Evolutionary conservation across 2,888 invertebrate species (phyloP).

Genomic region (Drosophila tanythrix): DNA sequence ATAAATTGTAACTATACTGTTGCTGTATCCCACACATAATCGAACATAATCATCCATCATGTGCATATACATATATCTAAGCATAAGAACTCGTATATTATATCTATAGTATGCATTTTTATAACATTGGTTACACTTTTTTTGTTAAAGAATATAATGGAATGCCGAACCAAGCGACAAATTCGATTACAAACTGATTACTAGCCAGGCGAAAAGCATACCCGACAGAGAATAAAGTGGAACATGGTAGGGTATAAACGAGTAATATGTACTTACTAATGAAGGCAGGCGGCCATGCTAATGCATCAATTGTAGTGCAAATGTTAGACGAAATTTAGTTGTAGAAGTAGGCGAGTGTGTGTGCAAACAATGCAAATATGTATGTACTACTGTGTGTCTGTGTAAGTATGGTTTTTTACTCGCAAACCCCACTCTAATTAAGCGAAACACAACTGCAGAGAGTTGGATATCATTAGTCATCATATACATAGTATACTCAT

Average conservation of each 20-base stretch:
- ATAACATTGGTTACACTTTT: slow-evolving; percentile 11
- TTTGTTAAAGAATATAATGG: slow-evolving; percentile 28
- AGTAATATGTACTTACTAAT: slow-evolving; percentile 15
- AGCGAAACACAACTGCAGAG: neutral
- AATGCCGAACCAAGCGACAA: slow-evolving; percentile 33
- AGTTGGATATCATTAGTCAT: slow-evolving; percentile 21
- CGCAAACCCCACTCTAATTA: slow-evolving; percentile 9
- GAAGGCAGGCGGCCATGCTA: slow-evolving; percentile 22
- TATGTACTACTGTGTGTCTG: slow-evolving; percentile 11
- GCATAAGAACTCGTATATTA: slow-evolving; percentile 20
- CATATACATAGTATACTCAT: slow-evolving; percentile 24
- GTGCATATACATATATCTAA: slow-evolving; percentile 19
- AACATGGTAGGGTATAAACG: slow-evolving; percentile 26
- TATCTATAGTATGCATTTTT: slow-evolving; percentile 20
- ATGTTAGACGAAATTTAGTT: slow-evolving; percentile 64
- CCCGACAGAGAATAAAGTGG: slow-evolving; percentile 1
- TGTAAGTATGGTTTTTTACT: slow-evolving; percentile 40
- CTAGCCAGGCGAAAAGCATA: slow-evolving; percentile 11
- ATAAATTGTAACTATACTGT: slow-evolving; percentile 47
- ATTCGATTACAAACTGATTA: slow-evolving; percentile 9
- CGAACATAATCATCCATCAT: slow-evolving; percentile 36
- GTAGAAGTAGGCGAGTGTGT: slow-evolving; percentile 49
- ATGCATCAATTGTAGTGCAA: slow-evolving; percentile 62
- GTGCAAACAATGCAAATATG: slow-evolving; percentile 17
- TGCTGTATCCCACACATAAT: slow-evolving; percentile 27